phyloP scores from a whole-genome alignment of 2,888 invertebrate genomes.

The Gastrophysa polygoni region DNA sequence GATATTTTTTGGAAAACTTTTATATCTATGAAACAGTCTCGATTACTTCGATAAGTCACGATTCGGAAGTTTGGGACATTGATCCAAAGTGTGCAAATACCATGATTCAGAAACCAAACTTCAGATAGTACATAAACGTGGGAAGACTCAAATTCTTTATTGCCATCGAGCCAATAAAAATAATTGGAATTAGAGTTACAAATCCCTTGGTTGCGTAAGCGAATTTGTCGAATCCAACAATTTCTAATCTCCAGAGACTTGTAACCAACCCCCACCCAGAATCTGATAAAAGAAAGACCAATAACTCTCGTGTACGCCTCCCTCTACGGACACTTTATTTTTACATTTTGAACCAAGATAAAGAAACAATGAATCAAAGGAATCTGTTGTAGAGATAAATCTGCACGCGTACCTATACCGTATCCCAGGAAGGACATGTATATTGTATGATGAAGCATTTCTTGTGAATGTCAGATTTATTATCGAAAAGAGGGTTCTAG shows the following conservation, averaged over 20 bases:
- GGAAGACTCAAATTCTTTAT: slow-evolving; percentile 17
- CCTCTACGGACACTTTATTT: slow-evolving; percentile 38
- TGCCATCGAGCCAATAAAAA: slow-evolving; percentile 18
- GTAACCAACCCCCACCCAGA: slow-evolving; percentile 37
- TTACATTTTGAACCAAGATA: slow-evolving; percentile 43
- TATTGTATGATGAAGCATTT: background rate
- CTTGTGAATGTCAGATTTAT: slow-evolving; percentile 32
- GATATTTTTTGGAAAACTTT: too few relatives aligned
- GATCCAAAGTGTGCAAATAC: too few relatives aligned
- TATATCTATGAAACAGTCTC: too few relatives aligned
- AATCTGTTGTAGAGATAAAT: slow-evolving; percentile 47
- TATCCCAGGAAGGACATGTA: too few relatives aligned
- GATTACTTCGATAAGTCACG: too few relatives aligned
- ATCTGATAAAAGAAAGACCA: slow-evolving; percentile 32
- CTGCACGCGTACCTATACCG: slow-evolving; percentile 31
- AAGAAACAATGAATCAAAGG: slow-evolving; percentile 47
- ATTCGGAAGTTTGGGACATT: too few relatives aligned
- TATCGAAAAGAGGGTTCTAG: slow-evolving; percentile 32
- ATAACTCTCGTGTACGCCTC: slow-evolving; percentile 35
- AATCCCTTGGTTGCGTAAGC: slow-evolving; percentile 42
- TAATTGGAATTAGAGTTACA: slow-evolving; percentile 32
- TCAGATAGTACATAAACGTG: background rate
- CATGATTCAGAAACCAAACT: background rate
- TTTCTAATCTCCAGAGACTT: slow-evolving; percentile 42
- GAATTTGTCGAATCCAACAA: slow-evolving; percentile 47